phyloP scores from a whole-genome alignment of 2,888 invertebrate species.

The Fragum whitleyi region DNA sequence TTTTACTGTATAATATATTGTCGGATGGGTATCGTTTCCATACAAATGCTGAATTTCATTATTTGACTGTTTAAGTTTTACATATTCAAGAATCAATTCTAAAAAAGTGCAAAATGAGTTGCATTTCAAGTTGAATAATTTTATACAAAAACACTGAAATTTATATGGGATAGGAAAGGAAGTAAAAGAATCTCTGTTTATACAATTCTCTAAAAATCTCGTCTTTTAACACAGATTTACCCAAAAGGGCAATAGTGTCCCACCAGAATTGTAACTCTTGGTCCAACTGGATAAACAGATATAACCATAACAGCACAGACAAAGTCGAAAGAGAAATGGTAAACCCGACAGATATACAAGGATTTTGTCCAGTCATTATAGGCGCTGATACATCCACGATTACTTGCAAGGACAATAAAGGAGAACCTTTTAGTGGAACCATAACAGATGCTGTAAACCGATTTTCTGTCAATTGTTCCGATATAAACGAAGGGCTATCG shows the following conservation, averaged over 20 bases:
- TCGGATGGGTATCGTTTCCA: too few relatives aligned
- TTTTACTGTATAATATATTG: too few relatives aligned
- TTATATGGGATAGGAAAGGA: too few relatives aligned
- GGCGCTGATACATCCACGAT: neutral
- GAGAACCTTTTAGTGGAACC: slow-evolving; percentile 12
- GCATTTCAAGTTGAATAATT: too few relatives aligned
- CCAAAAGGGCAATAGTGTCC: neutral
- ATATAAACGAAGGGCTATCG: neutral
- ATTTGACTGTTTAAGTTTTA: too few relatives aligned
- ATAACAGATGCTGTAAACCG: neutral
- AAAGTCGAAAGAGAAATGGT: neutral
- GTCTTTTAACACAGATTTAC: too few relatives aligned
- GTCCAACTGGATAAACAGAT: slow-evolving; percentile 5
- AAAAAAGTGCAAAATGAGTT: too few relatives aligned
- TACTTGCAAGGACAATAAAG: slow-evolving; percentile 10
- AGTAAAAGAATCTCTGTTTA: too few relatives aligned
- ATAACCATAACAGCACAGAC: neutral
- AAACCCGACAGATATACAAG: neutral
- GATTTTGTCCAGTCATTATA: slow-evolving; percentile 3
- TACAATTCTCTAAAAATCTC: too few relatives aligned
- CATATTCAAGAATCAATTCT: too few relatives aligned
- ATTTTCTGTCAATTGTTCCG: neutral
- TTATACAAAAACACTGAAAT: too few relatives aligned
- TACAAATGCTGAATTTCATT: too few relatives aligned
- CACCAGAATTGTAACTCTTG: slow-evolving; percentile 6